Conservation (phyloP, 2,888 invertebrate species). For the Brachypalpus laphriformis region DNA sequence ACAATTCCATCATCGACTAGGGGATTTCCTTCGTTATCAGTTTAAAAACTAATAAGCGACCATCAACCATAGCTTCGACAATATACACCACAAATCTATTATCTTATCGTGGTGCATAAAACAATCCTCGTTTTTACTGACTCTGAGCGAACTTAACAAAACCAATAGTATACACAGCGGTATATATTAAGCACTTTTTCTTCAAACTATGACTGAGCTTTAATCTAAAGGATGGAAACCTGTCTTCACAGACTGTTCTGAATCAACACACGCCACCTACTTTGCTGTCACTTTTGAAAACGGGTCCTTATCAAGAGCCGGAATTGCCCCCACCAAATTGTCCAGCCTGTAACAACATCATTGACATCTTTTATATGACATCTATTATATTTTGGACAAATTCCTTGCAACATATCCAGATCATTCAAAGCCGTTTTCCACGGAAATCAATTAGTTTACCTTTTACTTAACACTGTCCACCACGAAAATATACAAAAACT, state of each 20-base stretch:
- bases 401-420: not conserved
- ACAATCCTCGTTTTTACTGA: not conserved
- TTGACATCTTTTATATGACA: not conserved
- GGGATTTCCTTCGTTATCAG: not conserved
- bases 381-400: not conserved
- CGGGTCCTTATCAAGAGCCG: too few relatives aligned
- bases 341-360: not conserved
- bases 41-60: not conserved
- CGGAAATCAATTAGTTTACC: too few relatives aligned
- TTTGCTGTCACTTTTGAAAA: not conserved
- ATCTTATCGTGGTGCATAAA: not conserved
- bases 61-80: slow-evolving; percentile 4
- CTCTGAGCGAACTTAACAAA: not conserved
- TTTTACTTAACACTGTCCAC: too few relatives aligned
- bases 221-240: slow-evolving; percentile 2
- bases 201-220: not conserved
- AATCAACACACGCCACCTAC: not conserved
- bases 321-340: slow-evolving; percentile 3
- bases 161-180: not conserved
- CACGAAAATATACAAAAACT: too few relatives aligned
- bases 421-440: not conserved
- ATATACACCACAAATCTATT: not conserved
- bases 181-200: not conserved
- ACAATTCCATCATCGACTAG: slow-evolving; percentile 7
- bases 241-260: not conserved